phyloP scores from a whole-genome alignment of 53 echinoderm and acorn worm genomes.

The Zoroaster sp. region DNA sequence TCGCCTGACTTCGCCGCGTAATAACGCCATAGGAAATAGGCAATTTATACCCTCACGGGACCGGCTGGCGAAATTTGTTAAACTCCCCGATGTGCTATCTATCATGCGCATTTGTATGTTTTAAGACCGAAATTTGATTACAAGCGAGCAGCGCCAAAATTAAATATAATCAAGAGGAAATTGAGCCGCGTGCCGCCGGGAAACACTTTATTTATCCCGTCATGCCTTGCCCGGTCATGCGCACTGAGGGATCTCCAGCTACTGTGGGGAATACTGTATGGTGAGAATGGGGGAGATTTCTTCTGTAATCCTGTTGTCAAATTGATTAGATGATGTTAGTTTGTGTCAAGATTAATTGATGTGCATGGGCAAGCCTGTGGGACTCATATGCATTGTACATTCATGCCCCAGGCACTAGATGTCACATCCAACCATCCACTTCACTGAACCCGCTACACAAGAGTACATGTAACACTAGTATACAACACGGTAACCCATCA shows the following conservation, averaged over 20 bases:
- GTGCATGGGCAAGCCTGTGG: not conserved
- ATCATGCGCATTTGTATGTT: constrained; percentile 50
- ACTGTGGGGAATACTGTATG: not conserved
- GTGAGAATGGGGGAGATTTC: not conserved
- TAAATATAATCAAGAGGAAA: constrained; percentile 66
- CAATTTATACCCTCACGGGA: constrained; percentile 51
- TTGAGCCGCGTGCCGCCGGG: constrained; percentile 39
- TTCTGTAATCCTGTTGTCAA: constrained; percentile 8
- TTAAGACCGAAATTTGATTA: constrained; percentile 59
- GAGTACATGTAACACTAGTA: not conserved
- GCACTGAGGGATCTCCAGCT: constrained; percentile 1
- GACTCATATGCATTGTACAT: not conserved
- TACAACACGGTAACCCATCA: too few species aligned
- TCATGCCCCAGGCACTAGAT: too few species aligned
- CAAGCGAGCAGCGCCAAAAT: constrained; percentile 37
- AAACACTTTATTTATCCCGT: not conserved
- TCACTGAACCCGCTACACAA: too few species aligned
- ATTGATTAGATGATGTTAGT: constrained; percentile 19
- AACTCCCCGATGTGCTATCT: constrained; percentile 59
- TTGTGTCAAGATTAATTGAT: constrained; percentile 29
- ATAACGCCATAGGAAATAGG: constrained; percentile 48
- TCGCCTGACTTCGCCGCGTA: not conserved
- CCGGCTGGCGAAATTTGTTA: constrained; percentile 53
- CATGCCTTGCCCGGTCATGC: constrained; percentile 47
- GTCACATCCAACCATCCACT: too few species aligned